phyloP scores from a whole-genome alignment of 2,888 invertebrate species.

The Ctena decussata region DNA sequence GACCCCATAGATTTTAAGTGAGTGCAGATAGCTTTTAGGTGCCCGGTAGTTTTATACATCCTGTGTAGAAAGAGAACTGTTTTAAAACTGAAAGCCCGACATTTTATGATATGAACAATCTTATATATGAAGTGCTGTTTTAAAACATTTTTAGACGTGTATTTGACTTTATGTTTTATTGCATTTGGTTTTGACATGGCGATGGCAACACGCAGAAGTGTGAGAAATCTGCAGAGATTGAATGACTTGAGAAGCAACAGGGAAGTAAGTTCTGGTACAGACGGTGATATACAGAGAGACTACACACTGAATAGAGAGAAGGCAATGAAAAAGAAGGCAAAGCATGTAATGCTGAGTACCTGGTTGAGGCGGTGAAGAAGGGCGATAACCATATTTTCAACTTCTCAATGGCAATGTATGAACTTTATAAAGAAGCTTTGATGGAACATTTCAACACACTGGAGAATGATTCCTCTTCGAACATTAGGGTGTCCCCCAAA shows the following conservation, averaged over 20 bases:
- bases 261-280: neutral
- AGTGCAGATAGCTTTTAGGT: no score
- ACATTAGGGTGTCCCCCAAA: no score
- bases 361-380: neutral
- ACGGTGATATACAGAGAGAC: neutral
- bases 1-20: no score
- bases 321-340: neutral
- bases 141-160: no score
- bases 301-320: conserved; percentile 7
- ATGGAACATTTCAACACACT: neutral
- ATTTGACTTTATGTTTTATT: no score
- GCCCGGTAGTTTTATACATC: no score
- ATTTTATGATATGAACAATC: no score
- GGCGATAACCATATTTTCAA: neutral
- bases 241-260: neutral
- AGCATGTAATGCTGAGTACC: neutral
- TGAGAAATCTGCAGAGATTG: neutral
- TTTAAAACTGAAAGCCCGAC: no score
- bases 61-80: no score
- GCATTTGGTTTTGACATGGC: no score
- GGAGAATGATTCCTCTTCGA: no score
- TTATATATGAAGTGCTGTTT: no score
- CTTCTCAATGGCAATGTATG: neutral
- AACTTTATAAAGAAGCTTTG: neutral
- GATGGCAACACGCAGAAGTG: neutral